A percentile compares a stretch with the other conserved stretches of the same genome.
These are phyloP conservation scores for Harpalus rubripes DNA, from an alignment of 2,888 invertebrate genomes.

Conservation along the genomic window DNA sequence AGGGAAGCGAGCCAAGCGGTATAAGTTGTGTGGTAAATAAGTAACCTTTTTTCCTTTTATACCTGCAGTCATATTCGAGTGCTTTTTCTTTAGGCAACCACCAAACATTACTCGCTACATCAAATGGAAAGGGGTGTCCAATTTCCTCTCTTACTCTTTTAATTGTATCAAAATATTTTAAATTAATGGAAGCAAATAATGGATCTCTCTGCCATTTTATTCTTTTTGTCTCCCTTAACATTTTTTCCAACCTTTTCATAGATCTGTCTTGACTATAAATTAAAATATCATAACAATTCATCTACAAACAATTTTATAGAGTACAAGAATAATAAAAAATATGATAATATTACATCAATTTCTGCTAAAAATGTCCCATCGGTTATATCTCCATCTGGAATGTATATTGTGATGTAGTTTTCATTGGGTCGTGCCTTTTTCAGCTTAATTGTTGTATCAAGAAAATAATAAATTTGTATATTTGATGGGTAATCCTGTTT, in stretches of 20 bases:
- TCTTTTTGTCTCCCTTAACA: constrained; percentile 52
- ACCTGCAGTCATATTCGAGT: constrained; percentile 70
- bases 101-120: constrained; percentile 68
- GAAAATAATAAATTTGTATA: constrained; percentile 57
- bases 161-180: constrained; percentile 39
- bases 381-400: constrained; percentile 52
- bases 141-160: constrained; percentile 40
- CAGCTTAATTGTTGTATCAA: constrained; percentile 53
- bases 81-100: constrained; percentile 69
- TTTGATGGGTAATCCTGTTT: constrained; percentile 49
- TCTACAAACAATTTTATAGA: constrained; percentile 38
- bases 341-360: constrained; percentile 45
- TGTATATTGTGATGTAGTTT: constrained; percentile 37
- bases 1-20: too few species aligned
- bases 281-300: constrained; percentile 59
- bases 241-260: constrained; percentile 46
- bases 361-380: constrained; percentile 63
- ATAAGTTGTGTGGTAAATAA: not conserved
- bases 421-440: constrained; percentile 8
- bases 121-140: constrained; percentile 33
- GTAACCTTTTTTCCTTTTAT: constrained; percentile 25
- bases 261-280: constrained; percentile 56
- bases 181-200: constrained; percentile 41
- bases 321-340: not conserved
- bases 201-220: constrained; percentile 54